Evolutionary conservation across 1,140 invertebrate species (phyloP).

Genomic region (Philaenus spumarius): DNA sequence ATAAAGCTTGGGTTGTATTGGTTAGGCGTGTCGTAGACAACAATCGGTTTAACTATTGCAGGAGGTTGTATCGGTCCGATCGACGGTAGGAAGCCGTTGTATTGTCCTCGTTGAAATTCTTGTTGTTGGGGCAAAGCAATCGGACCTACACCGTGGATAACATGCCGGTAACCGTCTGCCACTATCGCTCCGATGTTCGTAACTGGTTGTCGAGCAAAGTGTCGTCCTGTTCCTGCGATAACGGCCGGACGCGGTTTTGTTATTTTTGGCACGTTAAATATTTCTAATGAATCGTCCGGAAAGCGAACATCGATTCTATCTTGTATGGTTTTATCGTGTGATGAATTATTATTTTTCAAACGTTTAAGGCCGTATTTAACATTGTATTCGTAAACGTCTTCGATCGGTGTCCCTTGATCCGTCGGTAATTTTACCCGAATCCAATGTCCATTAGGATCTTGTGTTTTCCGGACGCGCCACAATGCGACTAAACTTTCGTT

Average conservation of each 20-base stretch:
- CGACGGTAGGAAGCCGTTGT: constrained; percentile 22
- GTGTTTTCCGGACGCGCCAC: constrained; percentile 21
- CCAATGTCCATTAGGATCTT: constrained; percentile 15
- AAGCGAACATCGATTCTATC: neutral
- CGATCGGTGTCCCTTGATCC: neutral
- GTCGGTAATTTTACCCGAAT: constrained; percentile 22
- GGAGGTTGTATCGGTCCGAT: constrained; percentile 17
- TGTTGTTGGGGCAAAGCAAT: constrained; percentile 7
- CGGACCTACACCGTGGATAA: constrained; percentile 29
- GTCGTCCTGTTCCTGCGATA: neutral
- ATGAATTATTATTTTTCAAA: neutral
- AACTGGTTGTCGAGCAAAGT: neutral
- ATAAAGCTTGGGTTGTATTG: no score
- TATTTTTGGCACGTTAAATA: no score
- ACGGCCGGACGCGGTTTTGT: neutral
- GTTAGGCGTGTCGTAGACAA: no score
- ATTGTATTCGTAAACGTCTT: constrained; percentile 26
- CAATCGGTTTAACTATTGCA: neutral
- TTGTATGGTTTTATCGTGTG: no score
- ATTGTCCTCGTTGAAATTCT: neutral
- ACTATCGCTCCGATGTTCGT: constrained; percentile 12
- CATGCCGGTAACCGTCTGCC: constrained; percentile 29
- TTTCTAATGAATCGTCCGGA: neutral
- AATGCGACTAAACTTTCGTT: constrained; percentile 17
- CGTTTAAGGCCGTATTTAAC: constrained; percentile 18